A percentile compares a stretch with the other conserved stretches of the same genome.
These are phyloP conservation scores for Meteorus cinctellus DNA, from an alignment of 2,888 invertebrate genomes.

Conservation along the genomic window DNA sequence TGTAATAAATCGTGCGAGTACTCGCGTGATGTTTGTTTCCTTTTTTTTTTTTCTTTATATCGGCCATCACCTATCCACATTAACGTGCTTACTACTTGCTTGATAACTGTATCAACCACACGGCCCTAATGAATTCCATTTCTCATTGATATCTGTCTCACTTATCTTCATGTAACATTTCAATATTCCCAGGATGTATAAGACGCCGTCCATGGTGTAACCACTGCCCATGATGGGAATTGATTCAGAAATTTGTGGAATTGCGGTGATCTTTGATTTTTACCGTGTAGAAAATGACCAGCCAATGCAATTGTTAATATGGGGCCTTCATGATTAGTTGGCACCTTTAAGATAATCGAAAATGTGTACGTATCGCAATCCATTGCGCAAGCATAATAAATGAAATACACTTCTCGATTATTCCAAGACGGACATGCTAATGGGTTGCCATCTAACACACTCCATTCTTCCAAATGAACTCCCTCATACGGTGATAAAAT, in stretches of 20 bases:
- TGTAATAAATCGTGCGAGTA: conserved; percentile 29
- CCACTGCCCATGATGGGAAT: conserved; percentile 80
- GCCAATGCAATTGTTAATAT: conserved; percentile 77
- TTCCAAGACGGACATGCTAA: conserved; percentile 77
- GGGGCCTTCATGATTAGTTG: conserved; percentile 69
- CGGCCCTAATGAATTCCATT: not conserved
- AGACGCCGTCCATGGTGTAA: conserved; percentile 82
- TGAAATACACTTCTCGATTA: conserved; percentile 79
- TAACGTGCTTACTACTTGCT: conserved; percentile 38
- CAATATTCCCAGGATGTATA: conserved; percentile 79
- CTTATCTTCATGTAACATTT: conserved; percentile 11
- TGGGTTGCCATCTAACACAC: conserved; percentile 76
- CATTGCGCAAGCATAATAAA: conserved; percentile 80
- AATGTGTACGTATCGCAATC: conserved; percentile 77
- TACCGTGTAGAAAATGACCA: conserved; percentile 78
- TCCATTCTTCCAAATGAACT: conserved; percentile 77
- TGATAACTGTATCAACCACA: conserved; percentile 14
- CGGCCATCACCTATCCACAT: conserved; percentile 3
- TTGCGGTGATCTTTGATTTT: conserved; percentile 74
- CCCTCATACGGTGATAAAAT: conserved; percentile 78
- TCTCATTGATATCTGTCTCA: conserved; percentile 1
- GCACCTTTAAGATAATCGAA: conserved; percentile 77
- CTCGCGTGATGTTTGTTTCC: conserved; percentile 6
- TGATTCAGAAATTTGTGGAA: conserved; percentile 76
- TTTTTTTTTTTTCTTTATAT: conserved; percentile 18